Base-by-base conservation (phyloP, 2,888 invertebrate genomes). In the Punctoribates punctum region DNA sequence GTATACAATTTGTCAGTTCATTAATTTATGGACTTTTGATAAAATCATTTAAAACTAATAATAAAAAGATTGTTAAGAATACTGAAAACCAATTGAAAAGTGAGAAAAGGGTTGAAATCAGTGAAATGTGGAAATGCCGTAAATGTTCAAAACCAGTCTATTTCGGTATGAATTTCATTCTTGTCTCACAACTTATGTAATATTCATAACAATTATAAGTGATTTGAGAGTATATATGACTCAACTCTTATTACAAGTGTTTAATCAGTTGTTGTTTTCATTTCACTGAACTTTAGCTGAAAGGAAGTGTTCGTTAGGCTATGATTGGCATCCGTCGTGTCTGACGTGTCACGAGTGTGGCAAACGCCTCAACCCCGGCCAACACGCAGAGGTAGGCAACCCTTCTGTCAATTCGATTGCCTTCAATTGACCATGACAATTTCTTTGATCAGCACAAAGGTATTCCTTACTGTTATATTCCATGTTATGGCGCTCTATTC, bases 261-360 rank as follows among this genome's bases (percentile, higher is more conserved):
- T 27, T 60, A 60, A 60, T 60, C 17, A 20, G 20, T 27, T 60
- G 23, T 60, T 60, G n/a, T 9, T 54, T 54, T 54, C 23, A 4
- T 54, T 54, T 9, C 23, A 60, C 5, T 60, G n/a, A 38, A 67
- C 8, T 73, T 77, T 85, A 92, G 92, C 92, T 81, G 92, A 92
- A 85, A 87, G 92, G 80, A 91, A 91, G 84, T 91, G 91, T 82
- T 92, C 92, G n/a, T 84, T 92, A 80, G 92, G 92, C 34, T 91
- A 90, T 83, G 90, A 92, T 83, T 92, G 92, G 92, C 92, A 92
- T 86, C 91, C 92, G 54, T 90, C 90, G 84, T 92, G 92, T 85
- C 86, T 92, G 81, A 86, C 90, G 77, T 92, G 92, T 84, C 90
- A 90, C 81, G 90, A 92, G 85, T 92, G 92, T 84, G 90, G 90